A percentile compares a stretch with the other conserved stretches of the same genome.
Evolutionary conservation across 1,140 invertebrate species (phyloP).

Genomic region (Gryllus bimaculatus): DNA sequence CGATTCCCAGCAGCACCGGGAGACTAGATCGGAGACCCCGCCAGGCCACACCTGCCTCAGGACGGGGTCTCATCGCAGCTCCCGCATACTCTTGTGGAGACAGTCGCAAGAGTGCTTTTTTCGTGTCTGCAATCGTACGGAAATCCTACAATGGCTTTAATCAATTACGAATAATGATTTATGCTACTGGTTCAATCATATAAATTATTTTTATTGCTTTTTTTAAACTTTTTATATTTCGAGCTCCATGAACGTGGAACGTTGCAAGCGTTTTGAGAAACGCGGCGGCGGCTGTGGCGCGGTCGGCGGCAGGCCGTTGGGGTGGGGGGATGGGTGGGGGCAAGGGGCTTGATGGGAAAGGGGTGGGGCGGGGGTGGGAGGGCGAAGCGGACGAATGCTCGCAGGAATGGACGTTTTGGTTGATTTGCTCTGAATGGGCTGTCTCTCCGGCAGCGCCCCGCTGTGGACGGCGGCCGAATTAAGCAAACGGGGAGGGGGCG

Average conservation of each 20-base stretch:
- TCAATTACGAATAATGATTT: not conserved
- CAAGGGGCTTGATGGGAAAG: too few species aligned
- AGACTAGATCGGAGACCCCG: too few species aligned
- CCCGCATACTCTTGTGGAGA: not conserved
- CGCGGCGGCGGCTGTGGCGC: too few species aligned
- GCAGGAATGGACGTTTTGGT: slow-evolving; percentile 3
- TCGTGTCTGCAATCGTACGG: not conserved
- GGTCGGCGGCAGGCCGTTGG: too few species aligned
- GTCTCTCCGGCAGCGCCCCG: not conserved
- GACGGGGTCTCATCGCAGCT: not conserved
- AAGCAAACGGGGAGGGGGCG: not conserved
- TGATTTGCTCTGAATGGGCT: not conserved
- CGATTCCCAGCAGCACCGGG: too few species aligned
- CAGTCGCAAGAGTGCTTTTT: not conserved
- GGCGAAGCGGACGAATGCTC: not conserved
- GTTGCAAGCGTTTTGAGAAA: not conserved
- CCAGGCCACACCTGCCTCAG: too few species aligned
- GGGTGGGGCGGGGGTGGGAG: too few species aligned
- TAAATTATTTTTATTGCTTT: not conserved
- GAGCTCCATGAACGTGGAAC: not conserved
- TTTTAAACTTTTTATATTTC: not conserved
- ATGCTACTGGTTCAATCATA: not conserved
- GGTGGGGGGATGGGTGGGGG: too few species aligned
- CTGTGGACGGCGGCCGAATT: not conserved
- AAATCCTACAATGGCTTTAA: slow-evolving; percentile 1